Percentiles rank a stretch among this genome's conserved stretches.
phyloP scores from a whole-genome alignment of 2,888 invertebrate species.

The Cynaeus angustus region DNA sequence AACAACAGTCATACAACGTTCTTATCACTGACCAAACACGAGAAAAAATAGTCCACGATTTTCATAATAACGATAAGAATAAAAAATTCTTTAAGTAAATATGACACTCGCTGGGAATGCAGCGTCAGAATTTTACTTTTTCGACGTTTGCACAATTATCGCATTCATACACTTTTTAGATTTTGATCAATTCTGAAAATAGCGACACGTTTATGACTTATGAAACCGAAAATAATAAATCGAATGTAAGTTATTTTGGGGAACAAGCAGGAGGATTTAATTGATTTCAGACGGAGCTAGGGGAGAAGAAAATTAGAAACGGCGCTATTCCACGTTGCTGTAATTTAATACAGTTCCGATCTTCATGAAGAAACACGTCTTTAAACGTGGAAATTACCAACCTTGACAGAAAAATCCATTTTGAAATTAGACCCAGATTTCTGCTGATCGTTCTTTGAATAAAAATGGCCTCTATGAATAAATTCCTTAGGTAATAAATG shows the following conservation, averaged over 20 bases:
- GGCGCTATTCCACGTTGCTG: too few species aligned
- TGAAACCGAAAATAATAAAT: neutral
- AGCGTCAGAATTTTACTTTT: neutral
- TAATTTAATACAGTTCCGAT: too few species aligned
- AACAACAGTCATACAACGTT: neutral
- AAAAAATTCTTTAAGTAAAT: constrained; percentile 12
- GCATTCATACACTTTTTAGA: neutral
- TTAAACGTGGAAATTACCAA: too few species aligned
- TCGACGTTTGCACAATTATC: constrained; percentile 1
- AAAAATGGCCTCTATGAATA: too few species aligned
- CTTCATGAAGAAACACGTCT: too few species aligned
- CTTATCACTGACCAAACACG: neutral
- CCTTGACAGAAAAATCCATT: too few species aligned
- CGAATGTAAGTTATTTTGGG: constrained; percentile 12
- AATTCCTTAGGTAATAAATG: too few species aligned
- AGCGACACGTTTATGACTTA: neutral
- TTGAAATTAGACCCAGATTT: too few species aligned
- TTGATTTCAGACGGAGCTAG: neutral
- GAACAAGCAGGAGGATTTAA: too few species aligned
- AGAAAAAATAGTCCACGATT: constrained; percentile 1
- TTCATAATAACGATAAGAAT: constrained; percentile 31
- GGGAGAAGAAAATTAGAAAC: neutral
- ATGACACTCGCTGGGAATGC: constrained; percentile 1
- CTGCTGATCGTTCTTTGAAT: too few species aligned
- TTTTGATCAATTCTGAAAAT: constrained; percentile 6